A percentile compares a stretch with the other conserved stretches of the same genome.
Conservation (phyloP, 2,797 vertebrate genomes). For the Trachurus trachurus region DNA sequence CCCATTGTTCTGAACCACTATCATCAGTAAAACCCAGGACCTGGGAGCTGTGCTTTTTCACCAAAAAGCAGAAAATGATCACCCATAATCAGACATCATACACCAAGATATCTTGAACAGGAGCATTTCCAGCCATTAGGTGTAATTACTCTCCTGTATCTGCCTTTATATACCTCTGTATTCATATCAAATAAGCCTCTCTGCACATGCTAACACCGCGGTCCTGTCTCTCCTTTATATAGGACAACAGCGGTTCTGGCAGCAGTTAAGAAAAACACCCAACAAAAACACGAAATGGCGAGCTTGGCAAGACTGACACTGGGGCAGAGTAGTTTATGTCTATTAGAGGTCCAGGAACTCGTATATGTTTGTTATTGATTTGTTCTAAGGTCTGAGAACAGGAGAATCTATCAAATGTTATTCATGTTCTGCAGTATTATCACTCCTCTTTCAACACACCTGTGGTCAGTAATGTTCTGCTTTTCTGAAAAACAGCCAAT, state of each 20-base stretch:
- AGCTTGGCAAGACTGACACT: slow-evolving; percentile 50
- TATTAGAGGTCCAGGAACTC: slow-evolving; percentile 65
- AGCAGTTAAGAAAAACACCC: slow-evolving; percentile 74
- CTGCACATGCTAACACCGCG: slow-evolving; percentile 56
- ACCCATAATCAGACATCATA: slow-evolving; percentile 84
- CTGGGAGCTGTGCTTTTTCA: slow-evolving; percentile 78
- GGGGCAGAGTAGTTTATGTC: slow-evolving; percentile 64
- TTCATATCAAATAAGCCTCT: slow-evolving; percentile 80
- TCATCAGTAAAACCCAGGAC: slow-evolving; percentile 79
- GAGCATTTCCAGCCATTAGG: slow-evolving; percentile 84
- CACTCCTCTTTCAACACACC: slow-evolving; percentile 10
- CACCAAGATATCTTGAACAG: slow-evolving; percentile 84
- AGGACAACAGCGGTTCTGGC: slow-evolving; percentile 70
- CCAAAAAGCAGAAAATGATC: slow-evolving; percentile 83
- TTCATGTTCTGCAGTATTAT: slow-evolving; percentile 25
- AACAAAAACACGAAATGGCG: slow-evolving; percentile 49
- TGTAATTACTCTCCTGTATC: slow-evolving; percentile 82
- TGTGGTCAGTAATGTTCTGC: neutral
- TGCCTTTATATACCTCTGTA: slow-evolving; percentile 77
- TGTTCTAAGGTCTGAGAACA: slow-evolving; percentile 61
- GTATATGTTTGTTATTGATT: slow-evolving; percentile 77
- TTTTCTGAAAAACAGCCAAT: slow-evolving; percentile 5
- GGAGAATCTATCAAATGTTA: slow-evolving; percentile 65
- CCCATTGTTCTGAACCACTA: slow-evolving; percentile 85
- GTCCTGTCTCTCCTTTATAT: slow-evolving; percentile 59